Base-by-base conservation (phyloP, 2,113 vertebrate species). In the Phrynosoma blainvillii region DNA sequence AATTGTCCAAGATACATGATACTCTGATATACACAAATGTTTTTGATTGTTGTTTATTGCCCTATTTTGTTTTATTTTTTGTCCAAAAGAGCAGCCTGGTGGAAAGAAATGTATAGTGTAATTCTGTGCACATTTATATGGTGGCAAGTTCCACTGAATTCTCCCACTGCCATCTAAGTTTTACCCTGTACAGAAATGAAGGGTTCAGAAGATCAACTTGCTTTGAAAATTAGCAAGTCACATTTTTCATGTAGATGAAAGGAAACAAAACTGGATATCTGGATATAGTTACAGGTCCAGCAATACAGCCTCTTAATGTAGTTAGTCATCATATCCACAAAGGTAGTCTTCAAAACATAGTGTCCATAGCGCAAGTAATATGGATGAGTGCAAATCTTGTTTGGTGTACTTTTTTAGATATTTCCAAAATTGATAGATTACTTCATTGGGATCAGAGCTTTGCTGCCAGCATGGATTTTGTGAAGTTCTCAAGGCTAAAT, bases 261-360 rank as follows among this genome's bases (percentile, higher is more conserved):
- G 68, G 25, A 70, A 27, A 8, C 68, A 70, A 10, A 70, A 21
- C 68, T 27, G 68, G 23, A 23, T 4, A 70, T 70, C 36, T 36
- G 36, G 36, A 36, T 36, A 27, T 70, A 10, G 11, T 27, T 70
- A 25, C 68, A 70, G 68, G 68, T 21, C 23, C 27, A 10, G 23
- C 2, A 25, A 21, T 30, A 70, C 68, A 70, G 25, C 68, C 56
- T 59, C 56, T 59, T 59, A 59, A 12, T 59, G 56, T 10, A 59
- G 36, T 36, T 36, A 36, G 36, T 36, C 36, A 59, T 59, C 56
- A 59, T 59, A 12, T 59, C 56, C 56, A 70, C 1, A 70, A 70
- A 27, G 68, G 68, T 27, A 70, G 32, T 25, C 54, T 86, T 82
- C 52, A 83, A 52, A 54, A 79, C 88, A 80, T 75, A 52, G 86